Evolutionary conservation across 2,888 invertebrate species (phyloP).

Genomic region (Megamerina dolium): DNA sequence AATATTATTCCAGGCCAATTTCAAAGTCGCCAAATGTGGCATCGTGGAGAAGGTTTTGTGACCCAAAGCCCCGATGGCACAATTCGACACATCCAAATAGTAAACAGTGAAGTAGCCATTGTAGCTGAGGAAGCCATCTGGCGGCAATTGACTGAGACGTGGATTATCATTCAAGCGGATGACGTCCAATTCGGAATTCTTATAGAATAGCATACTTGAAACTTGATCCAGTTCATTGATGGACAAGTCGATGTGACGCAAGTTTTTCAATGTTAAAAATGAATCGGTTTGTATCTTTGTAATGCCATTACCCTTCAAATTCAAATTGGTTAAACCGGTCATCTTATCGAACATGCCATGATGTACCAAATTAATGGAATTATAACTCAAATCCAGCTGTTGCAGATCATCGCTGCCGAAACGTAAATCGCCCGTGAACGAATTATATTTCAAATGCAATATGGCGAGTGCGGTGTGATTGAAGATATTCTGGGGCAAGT

Average conservation of each 20-base stretch:
- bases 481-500: conserved; percentile 60
- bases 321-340: conserved; percentile 59
- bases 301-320: conserved; percentile 64
- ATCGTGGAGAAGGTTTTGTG: conserved; percentile 65
- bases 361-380: conserved; percentile 60
- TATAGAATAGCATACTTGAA: conserved; percentile 62
- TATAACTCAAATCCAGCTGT: conserved; percentile 63
- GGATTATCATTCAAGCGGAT: conserved; percentile 68
- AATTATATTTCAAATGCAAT: conserved; percentile 64
- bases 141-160: conserved; percentile 60
- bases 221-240: conserved; percentile 64
- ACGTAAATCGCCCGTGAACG: conserved; percentile 58
- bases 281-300: conserved; percentile 63
- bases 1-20: conserved; percentile 63
- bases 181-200: conserved; percentile 63
- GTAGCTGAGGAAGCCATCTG: conserved; percentile 59
- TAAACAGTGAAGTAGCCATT: conserved; percentile 60
- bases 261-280: conserved; percentile 60
- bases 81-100: conserved; percentile 68
- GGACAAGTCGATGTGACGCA: conserved; percentile 68
- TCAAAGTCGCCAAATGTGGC: conserved; percentile 62
- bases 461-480: conserved; percentile 63
- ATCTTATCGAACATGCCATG: conserved; percentile 62
- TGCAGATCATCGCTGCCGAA: conserved; percentile 60
- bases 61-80: conserved; percentile 59